Evolutionary conservation across 2,888 invertebrate species (phyloP).

Genomic region (Sialis lutaria): DNA sequence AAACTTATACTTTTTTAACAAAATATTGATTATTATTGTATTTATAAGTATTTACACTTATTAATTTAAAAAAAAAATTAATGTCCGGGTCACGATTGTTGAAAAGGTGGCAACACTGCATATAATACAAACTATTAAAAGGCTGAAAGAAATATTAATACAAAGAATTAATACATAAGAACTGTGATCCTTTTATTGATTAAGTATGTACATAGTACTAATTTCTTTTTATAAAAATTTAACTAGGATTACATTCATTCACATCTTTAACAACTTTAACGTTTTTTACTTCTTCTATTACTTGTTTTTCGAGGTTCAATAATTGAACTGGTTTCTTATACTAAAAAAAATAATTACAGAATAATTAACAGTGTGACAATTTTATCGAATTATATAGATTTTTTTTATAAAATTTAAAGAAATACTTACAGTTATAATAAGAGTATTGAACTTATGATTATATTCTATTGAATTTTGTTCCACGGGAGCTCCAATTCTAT

Average conservation of each 20-base stretch:
- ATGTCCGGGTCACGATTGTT: no score
- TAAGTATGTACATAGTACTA: neutral
- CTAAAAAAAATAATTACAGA: slow-evolving; percentile 33
- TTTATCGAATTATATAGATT: no score
- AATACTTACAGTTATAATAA: slow-evolving; percentile 50
- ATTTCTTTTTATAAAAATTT: neutral
- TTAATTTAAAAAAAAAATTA: no score
- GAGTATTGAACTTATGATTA: slow-evolving; percentile 55
- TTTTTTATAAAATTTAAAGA: slow-evolving; percentile 2
- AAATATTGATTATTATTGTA: no score
- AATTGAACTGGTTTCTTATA: slow-evolving; percentile 59
- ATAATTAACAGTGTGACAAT: slow-evolving; percentile 5
- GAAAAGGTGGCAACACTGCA: no score
- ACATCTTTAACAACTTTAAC: slow-evolving; percentile 18
- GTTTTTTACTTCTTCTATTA: slow-evolving; percentile 21
- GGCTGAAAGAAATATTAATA: no score
- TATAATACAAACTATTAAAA: no score
- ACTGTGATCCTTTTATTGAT: no score
- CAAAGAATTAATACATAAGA: no score
- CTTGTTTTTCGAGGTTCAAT: slow-evolving; percentile 48
- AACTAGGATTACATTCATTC: slow-evolving; percentile 22
- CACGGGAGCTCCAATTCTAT: slow-evolving; percentile 40
- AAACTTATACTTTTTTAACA: no score
- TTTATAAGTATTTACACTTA: no score
- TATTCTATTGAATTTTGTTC: slow-evolving; percentile 46